A percentile compares a stretch with the other conserved stretches of the same genome.
phyloP scores from a whole-genome alignment of 2,888 invertebrate genomes.

The Andrena minutula region DNA sequence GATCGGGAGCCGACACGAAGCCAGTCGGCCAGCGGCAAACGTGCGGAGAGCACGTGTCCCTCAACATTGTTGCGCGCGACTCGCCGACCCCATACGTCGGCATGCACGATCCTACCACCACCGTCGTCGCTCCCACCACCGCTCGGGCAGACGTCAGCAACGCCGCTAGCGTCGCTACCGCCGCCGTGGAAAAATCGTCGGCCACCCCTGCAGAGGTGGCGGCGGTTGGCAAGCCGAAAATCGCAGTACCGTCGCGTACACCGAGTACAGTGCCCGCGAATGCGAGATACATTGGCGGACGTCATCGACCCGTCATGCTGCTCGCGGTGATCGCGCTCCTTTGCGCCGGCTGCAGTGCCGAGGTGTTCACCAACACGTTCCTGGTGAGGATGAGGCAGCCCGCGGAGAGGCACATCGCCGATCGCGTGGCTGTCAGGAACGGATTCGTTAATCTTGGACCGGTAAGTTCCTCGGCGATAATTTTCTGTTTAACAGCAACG shows the following conservation, averaged over 20 bases:
- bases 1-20: conserved; percentile 19
- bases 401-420: conserved; percentile 91
- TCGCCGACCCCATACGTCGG: conserved; percentile 33
- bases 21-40: conserved; percentile 78
- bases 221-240: conserved; percentile 32
- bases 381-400: conserved; percentile 94
- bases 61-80: conserved; percentile 46
- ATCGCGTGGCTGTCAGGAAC: conserved; percentile 93
- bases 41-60: conserved; percentile 77
- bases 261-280: conserved; percentile 69
- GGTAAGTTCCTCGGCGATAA: conserved; percentile 88
- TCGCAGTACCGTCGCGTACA: conserved; percentile 61
- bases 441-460: conserved; percentile 98
- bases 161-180: conserved; percentile 27
- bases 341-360: conserved; percentile 79
- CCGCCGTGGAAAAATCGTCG: conserved; percentile 27
- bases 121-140: conserved; percentile 20
- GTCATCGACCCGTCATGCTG: conserved; percentile 64
- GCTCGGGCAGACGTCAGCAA: conserved; percentile 14
- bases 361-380: conserved; percentile 98
- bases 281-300: conserved; percentile 60
- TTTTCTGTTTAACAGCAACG: too few relatives aligned
- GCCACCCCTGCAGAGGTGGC: conserved; percentile 14
- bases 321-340: conserved; percentile 67
- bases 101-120: conserved; percentile 29